phyloP scores from a whole-genome alignment of 1,140 invertebrate species.

The Meloidogyne chitwoodi region DNA sequence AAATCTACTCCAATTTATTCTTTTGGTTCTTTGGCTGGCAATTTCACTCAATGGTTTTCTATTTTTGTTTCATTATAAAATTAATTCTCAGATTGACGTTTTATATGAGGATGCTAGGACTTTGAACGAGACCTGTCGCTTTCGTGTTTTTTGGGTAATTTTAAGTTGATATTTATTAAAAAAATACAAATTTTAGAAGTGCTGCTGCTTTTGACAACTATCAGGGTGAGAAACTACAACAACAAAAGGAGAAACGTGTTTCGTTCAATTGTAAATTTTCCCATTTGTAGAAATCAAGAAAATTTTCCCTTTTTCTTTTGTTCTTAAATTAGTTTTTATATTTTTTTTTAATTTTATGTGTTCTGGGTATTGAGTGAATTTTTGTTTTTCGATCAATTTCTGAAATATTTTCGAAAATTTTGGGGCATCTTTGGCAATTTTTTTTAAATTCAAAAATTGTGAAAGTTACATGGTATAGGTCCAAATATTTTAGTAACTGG shows the following conservation, averaged over 20 bases:
- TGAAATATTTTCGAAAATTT: background rate
- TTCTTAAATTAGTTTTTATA: background rate
- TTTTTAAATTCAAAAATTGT: background rate
- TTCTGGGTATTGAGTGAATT: background rate
- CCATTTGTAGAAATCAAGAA: background rate
- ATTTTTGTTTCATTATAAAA: background rate
- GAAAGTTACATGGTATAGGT: constrained; percentile 8
- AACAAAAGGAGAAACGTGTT: constrained; percentile 25
- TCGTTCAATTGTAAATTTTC: constrained; percentile 47
- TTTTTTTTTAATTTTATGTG: background rate
- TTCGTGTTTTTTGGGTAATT: constrained; percentile 59
- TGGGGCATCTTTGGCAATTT: constrained; percentile 13
- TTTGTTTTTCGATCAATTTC: constrained; percentile 16
- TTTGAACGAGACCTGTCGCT: constrained; percentile 78
- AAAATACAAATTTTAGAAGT: too few species aligned
- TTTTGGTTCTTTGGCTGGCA: constrained; percentile 77
- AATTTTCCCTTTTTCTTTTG: background rate
- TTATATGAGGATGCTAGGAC: constrained; percentile 96
- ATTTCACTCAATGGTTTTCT: constrained; percentile 62
- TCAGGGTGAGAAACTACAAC: constrained; percentile 11
- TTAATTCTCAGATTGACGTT: constrained; percentile 80
- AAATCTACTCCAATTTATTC: constrained; percentile 93
- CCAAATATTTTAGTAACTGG: constrained; percentile 44
- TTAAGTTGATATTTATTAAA: too few species aligned
- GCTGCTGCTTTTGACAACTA: constrained; percentile 17